phyloP scores from a whole-genome alignment of 2,113 vertebrate species.

The Chamaea fasciata region DNA sequence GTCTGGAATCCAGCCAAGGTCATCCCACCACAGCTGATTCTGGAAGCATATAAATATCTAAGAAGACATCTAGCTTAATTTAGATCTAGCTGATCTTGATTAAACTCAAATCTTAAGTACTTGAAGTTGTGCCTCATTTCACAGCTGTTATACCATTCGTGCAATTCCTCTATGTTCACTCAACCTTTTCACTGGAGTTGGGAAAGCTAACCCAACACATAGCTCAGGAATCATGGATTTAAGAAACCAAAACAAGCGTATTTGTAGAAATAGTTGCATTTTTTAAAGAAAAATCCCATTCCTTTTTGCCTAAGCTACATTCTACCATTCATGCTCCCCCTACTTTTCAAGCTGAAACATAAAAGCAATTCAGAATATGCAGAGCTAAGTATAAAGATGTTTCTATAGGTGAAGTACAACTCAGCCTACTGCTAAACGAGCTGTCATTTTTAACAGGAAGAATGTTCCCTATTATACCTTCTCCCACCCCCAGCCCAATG shows the following conservation, averaged over 20 bases:
- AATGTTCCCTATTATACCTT: background rate
- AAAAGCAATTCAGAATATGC: background rate
- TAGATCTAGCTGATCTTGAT: background rate
- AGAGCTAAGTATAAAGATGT: background rate
- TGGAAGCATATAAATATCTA: background rate
- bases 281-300: background rate
- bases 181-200: background rate
- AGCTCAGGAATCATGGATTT: background rate
- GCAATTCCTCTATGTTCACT: background rate
- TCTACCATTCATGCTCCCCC: background rate
- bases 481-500: background rate
- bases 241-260: background rate
- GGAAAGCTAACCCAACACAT: background rate
- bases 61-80: background rate
- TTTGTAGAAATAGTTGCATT: background rate
- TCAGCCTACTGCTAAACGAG: background rate
- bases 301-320: background rate
- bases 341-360: background rate
- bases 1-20: background rate
- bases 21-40: background rate
- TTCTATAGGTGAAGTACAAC: background rate
- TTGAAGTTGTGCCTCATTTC: background rate
- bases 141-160: background rate
- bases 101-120: background rate
- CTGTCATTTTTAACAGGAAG: slow-evolving; percentile 30